These are phyloP conservation scores for Clarias pachynema DNA, from an alignment of 2,797 vertebrate genomes.

Conservation along the genomic window DNA sequence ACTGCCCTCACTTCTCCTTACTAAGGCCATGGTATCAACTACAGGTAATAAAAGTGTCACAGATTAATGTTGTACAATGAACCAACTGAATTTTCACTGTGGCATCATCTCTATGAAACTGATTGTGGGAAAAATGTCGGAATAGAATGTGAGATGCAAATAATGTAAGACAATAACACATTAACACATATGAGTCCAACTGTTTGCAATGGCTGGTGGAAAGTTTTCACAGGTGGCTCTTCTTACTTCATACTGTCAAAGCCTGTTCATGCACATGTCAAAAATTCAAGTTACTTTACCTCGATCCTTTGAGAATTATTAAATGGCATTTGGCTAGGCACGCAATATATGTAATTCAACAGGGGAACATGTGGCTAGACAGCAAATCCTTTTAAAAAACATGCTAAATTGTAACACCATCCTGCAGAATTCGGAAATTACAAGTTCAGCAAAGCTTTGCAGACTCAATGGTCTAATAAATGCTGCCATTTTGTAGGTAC, in stretches of 20 bases:
- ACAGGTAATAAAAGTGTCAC: background rate
- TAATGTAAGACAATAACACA: slow-evolving; percentile 11
- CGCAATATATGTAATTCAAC: slow-evolving; percentile 22
- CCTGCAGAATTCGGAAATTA: background rate
- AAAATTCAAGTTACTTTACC: slow-evolving; percentile 10
- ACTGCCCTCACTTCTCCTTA: background rate
- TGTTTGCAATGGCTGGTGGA: slow-evolving; percentile 11
- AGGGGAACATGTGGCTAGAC: slow-evolving; percentile 23
- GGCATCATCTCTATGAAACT: background rate
- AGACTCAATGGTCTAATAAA: background rate
- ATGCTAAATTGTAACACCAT: slow-evolving; percentile 10
- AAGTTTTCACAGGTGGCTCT: slow-evolving; percentile 19
- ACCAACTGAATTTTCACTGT: background rate
- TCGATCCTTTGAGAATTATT: slow-evolving; percentile 18
- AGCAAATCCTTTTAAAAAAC: background rate
- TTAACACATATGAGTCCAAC: background rate
- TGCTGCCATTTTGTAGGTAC: background rate
- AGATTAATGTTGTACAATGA: background rate
- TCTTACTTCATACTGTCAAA: slow-evolving; percentile 17
- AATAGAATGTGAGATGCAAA: background rate
- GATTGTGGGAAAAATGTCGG: background rate
- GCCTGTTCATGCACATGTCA: background rate
- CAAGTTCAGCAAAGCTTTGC: background rate
- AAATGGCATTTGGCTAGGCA: slow-evolving; percentile 26
- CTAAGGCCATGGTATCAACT: background rate